Base-by-base conservation (phyloP, 35 echinoderm and acorn worm genomes). In the Eucidaris tribuloides region DNA sequence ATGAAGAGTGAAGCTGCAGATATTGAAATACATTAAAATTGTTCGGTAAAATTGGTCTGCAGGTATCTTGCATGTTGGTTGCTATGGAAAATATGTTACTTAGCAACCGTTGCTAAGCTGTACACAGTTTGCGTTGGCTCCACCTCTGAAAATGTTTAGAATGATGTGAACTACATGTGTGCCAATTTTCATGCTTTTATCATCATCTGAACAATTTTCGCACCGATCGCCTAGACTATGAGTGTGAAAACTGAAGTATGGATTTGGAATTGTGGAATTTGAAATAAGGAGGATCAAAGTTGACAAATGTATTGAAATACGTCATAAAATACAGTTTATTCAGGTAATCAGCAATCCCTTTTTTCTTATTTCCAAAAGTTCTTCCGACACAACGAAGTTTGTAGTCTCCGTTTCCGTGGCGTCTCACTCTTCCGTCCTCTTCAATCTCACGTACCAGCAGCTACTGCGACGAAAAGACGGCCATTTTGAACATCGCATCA, bases 391-490 rank as follows among this genome's bases (percentile, higher is more conserved):
- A 31, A 88, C 54, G 28, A 77, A 88, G 22, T 94, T 94, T 41
- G 44, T 52, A 6, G 82, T 94, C 28, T 89, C 88, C 32, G 68
- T 94, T 5, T 86, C 84, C 24, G 62, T 94, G 5, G 81, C 58
- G 45, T 44, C 65, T 23, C 17, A 14, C 2, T 62, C 62, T 19
- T 27, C 79, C 4, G 86, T 94, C n/a, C 31, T 52, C 7, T 94
- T 85, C 34, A 94, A 89, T 27, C 45, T 94, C 34, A 94, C 87
- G 3, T 94, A 89, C 77, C 80, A 94, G 46, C 81, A 94, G 44
- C 86, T 94, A 0, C 82, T 94, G 13, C 39, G n/a, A 23, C 49
- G 92, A 19, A 82, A 94, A 33, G 76, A 85, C 24, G 92, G 92
- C 25, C 28, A 28, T 23, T 94, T 89, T 57, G 50, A 62, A 24